A percentile compares a stretch with the other conserved stretches of the same genome.
phyloP scores from a whole-genome alignment of 1,140 invertebrate genomes.

The Geopemphigus sp. region DNA sequence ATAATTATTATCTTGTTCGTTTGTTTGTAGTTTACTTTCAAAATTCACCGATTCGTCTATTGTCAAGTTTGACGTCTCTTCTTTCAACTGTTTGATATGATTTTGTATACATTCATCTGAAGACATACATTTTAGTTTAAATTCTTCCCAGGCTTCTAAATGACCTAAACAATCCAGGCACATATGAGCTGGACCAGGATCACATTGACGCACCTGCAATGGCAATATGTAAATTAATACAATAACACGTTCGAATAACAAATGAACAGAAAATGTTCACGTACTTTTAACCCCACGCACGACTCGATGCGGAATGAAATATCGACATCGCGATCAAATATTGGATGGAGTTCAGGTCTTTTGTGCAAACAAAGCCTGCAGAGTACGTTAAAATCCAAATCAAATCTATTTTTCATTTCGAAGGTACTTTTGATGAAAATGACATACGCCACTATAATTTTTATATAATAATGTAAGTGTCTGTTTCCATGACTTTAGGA shows the following conservation, averaged over 20 bases:
- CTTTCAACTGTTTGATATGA: background rate
- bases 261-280: background rate
- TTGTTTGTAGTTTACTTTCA: background rate
- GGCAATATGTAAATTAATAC: background rate
- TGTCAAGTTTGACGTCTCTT: background rate
- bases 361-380: slow-evolving; percentile 23
- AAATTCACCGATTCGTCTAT: background rate
- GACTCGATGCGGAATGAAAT: slow-evolving; percentile 11
- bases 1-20: background rate
- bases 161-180: background rate
- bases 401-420: slow-evolving; percentile 23
- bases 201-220: background rate
- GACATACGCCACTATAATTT: no score
- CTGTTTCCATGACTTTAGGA: no score
- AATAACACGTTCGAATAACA: background rate
- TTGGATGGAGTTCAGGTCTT: background rate
- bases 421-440: background rate
- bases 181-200: background rate
- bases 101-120: slow-evolving; percentile 29
- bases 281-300: slow-evolving; percentile 28
- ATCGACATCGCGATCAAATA: slow-evolving; percentile 1
- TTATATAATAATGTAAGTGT: no score
- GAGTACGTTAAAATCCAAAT: slow-evolving; percentile 6
- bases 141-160: slow-evolving; percentile 36
- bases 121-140: slow-evolving; percentile 23